These are phyloP conservation scores for Cygnus olor DNA, from an alignment of 2,797 vertebrate genomes.

Conservation along the genomic window DNA sequence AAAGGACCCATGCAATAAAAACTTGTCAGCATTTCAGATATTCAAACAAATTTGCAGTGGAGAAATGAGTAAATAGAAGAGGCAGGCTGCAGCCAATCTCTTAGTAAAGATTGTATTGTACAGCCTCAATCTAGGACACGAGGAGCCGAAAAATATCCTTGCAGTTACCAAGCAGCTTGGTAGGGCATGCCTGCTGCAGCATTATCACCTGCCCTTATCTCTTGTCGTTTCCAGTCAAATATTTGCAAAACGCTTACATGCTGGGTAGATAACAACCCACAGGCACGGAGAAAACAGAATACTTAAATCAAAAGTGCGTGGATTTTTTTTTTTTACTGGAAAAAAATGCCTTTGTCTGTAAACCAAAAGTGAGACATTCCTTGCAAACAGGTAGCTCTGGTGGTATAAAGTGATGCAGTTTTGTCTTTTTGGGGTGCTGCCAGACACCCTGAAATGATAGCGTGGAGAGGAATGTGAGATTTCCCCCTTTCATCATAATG, in stretches of 20 bases:
- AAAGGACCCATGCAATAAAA: neutral
- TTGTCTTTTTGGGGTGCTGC: slow-evolving; percentile 42
- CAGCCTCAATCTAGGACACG: neutral
- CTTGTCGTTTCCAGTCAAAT: slow-evolving; percentile 42
- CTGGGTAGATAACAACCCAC: slow-evolving; percentile 35
- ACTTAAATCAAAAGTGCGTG: neutral
- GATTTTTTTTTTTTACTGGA: neutral
- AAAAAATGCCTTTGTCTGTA: neutral
- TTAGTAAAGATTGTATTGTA: neutral
- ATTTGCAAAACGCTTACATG: slow-evolving; percentile 37
- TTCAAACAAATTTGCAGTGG: neutral
- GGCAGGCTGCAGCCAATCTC: neutral
- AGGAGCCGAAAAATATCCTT: neutral
- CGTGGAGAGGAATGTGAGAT: slow-evolving; percentile 59
- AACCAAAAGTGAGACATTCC: neutral
- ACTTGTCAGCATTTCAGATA: neutral
- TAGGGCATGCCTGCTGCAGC: neutral
- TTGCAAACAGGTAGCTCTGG: neutral
- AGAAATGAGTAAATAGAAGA: neutral
- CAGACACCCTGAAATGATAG: slow-evolving; percentile 55
- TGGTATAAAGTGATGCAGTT: neutral
- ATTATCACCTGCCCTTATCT: slow-evolving; percentile 36
- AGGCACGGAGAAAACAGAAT: slow-evolving; percentile 5
- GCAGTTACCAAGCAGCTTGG: neutral
- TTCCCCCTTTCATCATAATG: slow-evolving; percentile 62